Conservation (phyloP, 2,888 invertebrate species). For the Drosophila falleni region DNA sequence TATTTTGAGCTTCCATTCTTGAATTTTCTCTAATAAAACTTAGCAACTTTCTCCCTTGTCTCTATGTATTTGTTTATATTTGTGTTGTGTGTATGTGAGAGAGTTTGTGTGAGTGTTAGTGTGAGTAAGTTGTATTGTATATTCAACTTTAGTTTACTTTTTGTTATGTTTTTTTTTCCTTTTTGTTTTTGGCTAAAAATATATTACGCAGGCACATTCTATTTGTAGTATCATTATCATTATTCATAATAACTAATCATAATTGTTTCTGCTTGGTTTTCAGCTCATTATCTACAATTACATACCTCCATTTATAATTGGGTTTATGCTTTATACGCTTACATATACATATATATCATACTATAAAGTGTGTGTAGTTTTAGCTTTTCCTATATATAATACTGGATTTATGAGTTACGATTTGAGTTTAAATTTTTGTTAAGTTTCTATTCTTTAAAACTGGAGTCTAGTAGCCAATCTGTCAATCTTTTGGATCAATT, state of each 20-base stretch:
- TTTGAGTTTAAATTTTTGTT: constrained; percentile 20
- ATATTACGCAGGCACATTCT: constrained; percentile 85
- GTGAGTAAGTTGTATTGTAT: constrained; percentile 51
- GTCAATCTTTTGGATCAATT: constrained; percentile 10
- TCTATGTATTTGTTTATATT: constrained; percentile 21
- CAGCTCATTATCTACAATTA: constrained; percentile 82
- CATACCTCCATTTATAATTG: constrained; percentile 32
- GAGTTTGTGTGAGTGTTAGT: constrained; percentile 30
- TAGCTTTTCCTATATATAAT: constrained; percentile 55
- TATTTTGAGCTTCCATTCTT: constrained; percentile 48
- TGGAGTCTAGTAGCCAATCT: constrained; percentile 27
- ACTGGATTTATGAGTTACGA: constrained; percentile 56
- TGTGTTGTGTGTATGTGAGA: constrained; percentile 23
- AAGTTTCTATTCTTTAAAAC: constrained; percentile 11
- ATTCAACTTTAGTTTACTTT: constrained; percentile 52
- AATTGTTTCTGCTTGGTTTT: constrained; percentile 69
- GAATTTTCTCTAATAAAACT: constrained; percentile 54
- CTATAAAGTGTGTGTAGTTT: constrained; percentile 40
- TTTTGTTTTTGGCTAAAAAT: constrained; percentile 83
- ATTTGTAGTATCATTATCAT: constrained; percentile 84
- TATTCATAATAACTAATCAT: constrained; percentile 69
- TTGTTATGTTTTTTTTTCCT: constrained; percentile 30
- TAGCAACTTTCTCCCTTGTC: constrained; percentile 36
- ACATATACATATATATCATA: constrained; percentile 26
- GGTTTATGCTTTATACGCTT: constrained; percentile 4